Evolutionary conservation across 2,888 invertebrate genomes (phyloP).

Genomic region (Drosophila rellima): DNA sequence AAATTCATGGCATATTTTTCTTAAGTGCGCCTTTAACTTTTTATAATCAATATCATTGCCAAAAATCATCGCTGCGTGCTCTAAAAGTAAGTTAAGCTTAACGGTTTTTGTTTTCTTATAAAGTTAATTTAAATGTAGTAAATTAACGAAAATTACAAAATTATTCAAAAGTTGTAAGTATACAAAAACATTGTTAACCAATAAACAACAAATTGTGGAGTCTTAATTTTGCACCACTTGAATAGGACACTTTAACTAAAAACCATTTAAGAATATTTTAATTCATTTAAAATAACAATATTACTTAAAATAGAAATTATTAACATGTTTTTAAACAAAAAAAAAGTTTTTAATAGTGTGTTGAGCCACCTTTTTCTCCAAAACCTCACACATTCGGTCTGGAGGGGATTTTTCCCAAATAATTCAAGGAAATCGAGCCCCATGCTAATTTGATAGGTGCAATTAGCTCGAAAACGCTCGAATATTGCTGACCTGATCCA

Average conservation of each 20-base stretch:
- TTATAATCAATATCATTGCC: no score
- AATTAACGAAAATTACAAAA: neutral
- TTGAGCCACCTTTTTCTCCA: constrained; percentile 1
- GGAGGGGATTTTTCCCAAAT: constrained; percentile 27
- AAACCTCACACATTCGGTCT: constrained; percentile 25
- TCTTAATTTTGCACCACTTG: constrained; percentile 1
- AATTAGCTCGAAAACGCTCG: constrained; percentile 16
- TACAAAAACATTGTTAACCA: neutral
- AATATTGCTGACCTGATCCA: constrained; percentile 21
- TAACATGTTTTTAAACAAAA: neutral
- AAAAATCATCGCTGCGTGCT: no score
- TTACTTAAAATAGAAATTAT: neutral
- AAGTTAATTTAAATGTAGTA: constrained; percentile 3
- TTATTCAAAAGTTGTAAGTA: neutral
- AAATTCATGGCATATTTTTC: no score
- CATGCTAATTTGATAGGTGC: constrained; percentile 23
- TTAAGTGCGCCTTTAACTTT: no score
- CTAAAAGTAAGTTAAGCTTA: no score
- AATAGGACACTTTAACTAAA: neutral
- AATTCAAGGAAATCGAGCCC: constrained; percentile 13
- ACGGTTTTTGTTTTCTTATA: no score
- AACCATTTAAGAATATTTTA: neutral
- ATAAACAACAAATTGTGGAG: neutral
- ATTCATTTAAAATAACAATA: neutral
- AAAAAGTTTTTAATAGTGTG: constrained; percentile 2